Evolutionary conservation across 2,113 vertebrate genomes (phyloP).

Genomic region (Mormyrus iriodes): DNA sequence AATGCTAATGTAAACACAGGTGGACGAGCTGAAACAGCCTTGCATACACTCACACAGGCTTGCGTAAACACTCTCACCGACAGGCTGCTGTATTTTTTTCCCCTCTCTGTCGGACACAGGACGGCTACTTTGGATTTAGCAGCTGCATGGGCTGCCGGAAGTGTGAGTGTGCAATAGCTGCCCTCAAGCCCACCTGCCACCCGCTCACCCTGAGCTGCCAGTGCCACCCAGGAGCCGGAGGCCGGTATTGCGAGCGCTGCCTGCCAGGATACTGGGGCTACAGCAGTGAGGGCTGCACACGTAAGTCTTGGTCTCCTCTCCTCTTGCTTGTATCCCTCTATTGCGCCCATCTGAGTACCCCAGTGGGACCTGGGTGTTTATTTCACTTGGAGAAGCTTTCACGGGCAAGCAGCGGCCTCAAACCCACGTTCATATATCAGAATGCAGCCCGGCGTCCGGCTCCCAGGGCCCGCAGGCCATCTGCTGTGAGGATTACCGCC

Average conservation of each 20-base stretch:
- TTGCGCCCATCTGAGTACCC: background rate
- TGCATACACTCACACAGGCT: background rate
- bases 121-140: conserved; percentile 66
- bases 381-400: background rate
- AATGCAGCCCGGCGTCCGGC: conserved; percentile 31
- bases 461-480: conserved; percentile 16
- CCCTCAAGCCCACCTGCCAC: conserved; percentile 60
- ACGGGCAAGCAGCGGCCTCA: conserved; percentile 21
- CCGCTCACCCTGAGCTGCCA: conserved; percentile 63
- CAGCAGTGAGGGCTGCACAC: conserved; percentile 60
- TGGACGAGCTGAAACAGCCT: background rate
- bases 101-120: conserved; percentile 40
- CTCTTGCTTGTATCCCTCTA: background rate
- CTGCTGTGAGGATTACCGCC: conserved; percentile 29
- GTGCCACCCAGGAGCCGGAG: conserved; percentile 63
- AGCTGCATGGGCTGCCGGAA: conserved; percentile 66
- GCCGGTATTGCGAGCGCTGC: conserved; percentile 68
- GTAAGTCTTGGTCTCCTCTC: conserved; percentile 48
- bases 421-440: conserved; percentile 38
- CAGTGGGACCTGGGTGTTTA: background rate
- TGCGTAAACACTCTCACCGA: background rate
- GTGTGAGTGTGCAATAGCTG: conserved; percentile 65
- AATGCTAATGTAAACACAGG: background rate
- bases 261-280: conserved; percentile 69
- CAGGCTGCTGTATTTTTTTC: background rate